A percentile compares a stretch with the other conserved stretches of the same genome.
Evolutionary conservation across 2,113 vertebrate genomes (phyloP).

Genomic region (Uria aalge): DNA sequence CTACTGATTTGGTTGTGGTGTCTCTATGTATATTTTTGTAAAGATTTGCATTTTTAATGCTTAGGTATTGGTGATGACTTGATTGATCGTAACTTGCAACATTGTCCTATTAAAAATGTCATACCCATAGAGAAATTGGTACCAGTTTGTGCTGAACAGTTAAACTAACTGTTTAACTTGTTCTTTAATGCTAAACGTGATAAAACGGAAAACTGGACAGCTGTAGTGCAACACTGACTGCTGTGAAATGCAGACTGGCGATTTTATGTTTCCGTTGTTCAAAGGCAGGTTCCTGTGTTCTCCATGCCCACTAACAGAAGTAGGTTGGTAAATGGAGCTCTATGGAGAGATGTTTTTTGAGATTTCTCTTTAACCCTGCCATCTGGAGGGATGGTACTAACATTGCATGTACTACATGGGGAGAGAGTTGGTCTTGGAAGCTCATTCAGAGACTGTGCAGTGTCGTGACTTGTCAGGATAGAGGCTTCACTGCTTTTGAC

Average conservation of each 20-base stretch:
- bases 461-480: not conserved
- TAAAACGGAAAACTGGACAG: slow-evolving; percentile 47
- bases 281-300: slow-evolving; percentile 15
- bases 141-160: slow-evolving; percentile 55
- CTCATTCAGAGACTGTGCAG: not conserved
- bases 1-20: slow-evolving; percentile 79
- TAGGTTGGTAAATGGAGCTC: slow-evolving; percentile 18
- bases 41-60: slow-evolving; percentile 80
- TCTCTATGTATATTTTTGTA: slow-evolving; percentile 85
- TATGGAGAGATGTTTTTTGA: not conserved
- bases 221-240: slow-evolving; percentile 60
- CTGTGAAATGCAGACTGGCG: slow-evolving; percentile 52
- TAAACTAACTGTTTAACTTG: slow-evolving; percentile 66
- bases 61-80: slow-evolving; percentile 76
- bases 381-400: slow-evolving; percentile 42
- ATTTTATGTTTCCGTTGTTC: slow-evolving; percentile 42
- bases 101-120: slow-evolving; percentile 73
- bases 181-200: slow-evolving; percentile 31
- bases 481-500: slow-evolving; percentile 49
- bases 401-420: not conserved
- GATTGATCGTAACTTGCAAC: slow-evolving; percentile 77
- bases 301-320: slow-evolving; percentile 14
- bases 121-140: slow-evolving; percentile 43
- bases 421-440: slow-evolving; percentile 32
- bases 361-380: slow-evolving; percentile 45